phyloP scores from a whole-genome alignment of 2,113 vertebrate genomes.

The Noctilio leporinus region DNA sequence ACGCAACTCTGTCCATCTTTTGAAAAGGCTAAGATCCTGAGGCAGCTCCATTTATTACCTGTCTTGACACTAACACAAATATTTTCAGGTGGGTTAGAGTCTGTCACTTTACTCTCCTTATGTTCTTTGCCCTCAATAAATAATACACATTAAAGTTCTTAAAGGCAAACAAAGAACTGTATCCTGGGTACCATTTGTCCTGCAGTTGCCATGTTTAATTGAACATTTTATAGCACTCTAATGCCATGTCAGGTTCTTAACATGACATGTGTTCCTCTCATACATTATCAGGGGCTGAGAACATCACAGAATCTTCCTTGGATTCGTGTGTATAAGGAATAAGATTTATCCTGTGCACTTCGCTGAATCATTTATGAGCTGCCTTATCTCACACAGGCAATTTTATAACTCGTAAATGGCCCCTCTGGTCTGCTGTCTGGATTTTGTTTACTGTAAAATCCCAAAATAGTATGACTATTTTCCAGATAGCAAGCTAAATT shows the following conservation, averaged over 20 bases:
- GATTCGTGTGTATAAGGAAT: conserved; percentile 48
- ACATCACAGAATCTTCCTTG: conserved; percentile 40
- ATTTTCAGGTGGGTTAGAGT: conserved; percentile 63
- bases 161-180: conserved; percentile 58
- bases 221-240: conserved; percentile 70
- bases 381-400: conserved; percentile 53
- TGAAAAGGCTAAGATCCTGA: conserved; percentile 66
- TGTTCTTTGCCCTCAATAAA: conserved; percentile 59
- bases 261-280: conserved; percentile 48
- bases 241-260: conserved; percentile 65
- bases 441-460: conserved; percentile 67
- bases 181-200: conserved; percentile 60
- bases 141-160: conserved; percentile 65
- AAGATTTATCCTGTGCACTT: conserved; percentile 62
- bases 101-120: conserved; percentile 47
- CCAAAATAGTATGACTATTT: conserved; percentile 63
- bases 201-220: conserved; percentile 61
- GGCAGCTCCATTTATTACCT: conserved; percentile 64
- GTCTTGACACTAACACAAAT: conserved; percentile 66
- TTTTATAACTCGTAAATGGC: conserved; percentile 59
- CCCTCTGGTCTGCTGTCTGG: conserved; percentile 48
- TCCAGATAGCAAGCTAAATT: conserved; percentile 55
- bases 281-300: conserved; percentile 47
- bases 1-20: conserved; percentile 70
- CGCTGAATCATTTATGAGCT: conserved; percentile 68